A percentile compares a stretch with the other conserved stretches of the same genome.
Evolutionary conservation across 2,113 vertebrate genomes (phyloP).

Genomic region (Jacana jacana): DNA sequence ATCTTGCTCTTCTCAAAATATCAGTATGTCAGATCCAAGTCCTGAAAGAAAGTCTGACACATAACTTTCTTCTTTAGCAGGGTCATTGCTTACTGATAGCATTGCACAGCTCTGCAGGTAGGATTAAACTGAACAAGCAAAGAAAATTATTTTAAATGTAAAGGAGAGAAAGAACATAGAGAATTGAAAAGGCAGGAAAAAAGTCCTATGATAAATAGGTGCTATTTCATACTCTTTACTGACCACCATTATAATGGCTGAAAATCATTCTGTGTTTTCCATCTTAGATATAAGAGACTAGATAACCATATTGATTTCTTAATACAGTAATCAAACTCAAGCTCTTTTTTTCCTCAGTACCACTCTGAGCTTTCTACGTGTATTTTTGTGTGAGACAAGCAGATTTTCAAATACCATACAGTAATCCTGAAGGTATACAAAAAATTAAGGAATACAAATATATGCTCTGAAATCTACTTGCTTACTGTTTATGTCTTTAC

Average conservation of each 20-base stretch:
- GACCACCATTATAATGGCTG: not conserved
- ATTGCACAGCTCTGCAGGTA: not conserved
- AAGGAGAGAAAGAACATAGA: not conserved
- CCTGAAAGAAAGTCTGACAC: not conserved
- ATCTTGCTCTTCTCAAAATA: not conserved
- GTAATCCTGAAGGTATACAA: not conserved
- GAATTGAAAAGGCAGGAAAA: not conserved
- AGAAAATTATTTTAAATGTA: not conserved
- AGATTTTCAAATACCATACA: not conserved
- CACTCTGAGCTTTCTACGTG: not conserved
- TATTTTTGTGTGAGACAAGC: not conserved
- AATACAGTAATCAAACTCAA: not conserved
- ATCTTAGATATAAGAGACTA: not conserved
- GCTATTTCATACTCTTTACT: not conserved
- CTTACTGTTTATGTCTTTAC: not conserved
- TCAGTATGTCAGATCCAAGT: not conserved
- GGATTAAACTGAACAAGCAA: not conserved
- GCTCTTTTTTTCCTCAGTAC: not conserved
- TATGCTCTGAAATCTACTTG: not conserved
- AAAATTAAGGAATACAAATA: not conserved
- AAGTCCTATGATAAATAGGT: not conserved
- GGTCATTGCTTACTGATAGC: not conserved
- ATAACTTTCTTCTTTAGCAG: not conserved
- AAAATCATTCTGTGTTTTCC: not conserved
- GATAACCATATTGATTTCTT: not conserved